Evolutionary conservation across 1,140 invertebrate species (phyloP).

Genomic region (Drosophila mojavensis): DNA sequence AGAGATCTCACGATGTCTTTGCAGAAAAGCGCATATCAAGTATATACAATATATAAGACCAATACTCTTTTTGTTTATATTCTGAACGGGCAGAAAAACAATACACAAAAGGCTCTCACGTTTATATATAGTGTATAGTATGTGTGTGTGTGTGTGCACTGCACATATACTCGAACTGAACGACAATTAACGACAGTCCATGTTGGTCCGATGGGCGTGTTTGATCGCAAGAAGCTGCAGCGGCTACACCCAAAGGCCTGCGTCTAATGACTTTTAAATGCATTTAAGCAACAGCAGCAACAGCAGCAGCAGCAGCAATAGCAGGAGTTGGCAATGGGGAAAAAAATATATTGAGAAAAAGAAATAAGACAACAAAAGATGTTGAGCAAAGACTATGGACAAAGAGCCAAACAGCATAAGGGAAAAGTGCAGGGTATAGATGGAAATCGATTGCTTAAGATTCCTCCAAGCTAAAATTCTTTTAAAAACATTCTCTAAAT

Average conservation of each 20-base stretch:
- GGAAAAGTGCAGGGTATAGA: not conserved
- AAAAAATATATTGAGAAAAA: conserved; percentile 10
- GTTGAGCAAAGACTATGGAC: conserved; percentile 9
- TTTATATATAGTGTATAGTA: not conserved
- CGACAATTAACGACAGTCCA: conserved; percentile 73
- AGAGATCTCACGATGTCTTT: too few relatives aligned
- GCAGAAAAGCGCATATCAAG: too few relatives aligned
- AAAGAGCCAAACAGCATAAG: not conserved
- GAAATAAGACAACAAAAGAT: not conserved
- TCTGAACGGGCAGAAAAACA: too few relatives aligned
- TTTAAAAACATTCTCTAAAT: too few relatives aligned
- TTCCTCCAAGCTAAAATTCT: too few relatives aligned
- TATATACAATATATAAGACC: too few relatives aligned
- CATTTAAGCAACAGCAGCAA: conserved; percentile 45
- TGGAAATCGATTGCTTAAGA: too few relatives aligned
- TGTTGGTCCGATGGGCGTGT: conserved; percentile 46
- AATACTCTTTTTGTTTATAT: too few relatives aligned
- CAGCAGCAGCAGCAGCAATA: not conserved
- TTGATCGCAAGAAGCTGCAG: conserved; percentile 21
- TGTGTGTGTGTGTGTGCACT: not conserved
- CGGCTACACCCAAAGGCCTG: conserved; percentile 49
- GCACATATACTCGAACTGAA: conserved; percentile 44
- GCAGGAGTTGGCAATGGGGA: conserved; percentile 4
- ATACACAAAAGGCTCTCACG: conserved; percentile 4
- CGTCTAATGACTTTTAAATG: conserved; percentile 79